Base-by-base conservation (phyloP, 2,888 invertebrate genomes). In the Leptinotarsa haldemani region DNA sequence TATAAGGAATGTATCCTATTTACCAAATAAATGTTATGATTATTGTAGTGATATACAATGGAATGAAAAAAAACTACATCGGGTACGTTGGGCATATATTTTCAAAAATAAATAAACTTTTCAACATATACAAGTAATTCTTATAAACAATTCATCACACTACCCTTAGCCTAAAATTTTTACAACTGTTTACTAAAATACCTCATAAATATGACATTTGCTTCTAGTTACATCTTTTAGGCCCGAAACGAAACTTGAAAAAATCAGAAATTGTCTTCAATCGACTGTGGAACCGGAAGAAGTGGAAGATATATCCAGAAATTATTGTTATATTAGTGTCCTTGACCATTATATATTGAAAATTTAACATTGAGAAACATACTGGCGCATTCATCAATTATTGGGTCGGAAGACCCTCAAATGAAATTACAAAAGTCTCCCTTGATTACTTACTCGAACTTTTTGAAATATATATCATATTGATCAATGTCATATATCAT, bases 91-190 rank as follows among this genome's bases (percentile, higher is more conserved):
- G 40, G 77, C 77, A 64, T 74, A 77, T 78, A 77, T 75, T 75
- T 75, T 76, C 73, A 48, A 75, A 77, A 75, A 74, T 73, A 75
- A 77, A 69, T 69, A 72, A 72, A 75, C 65, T 75, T 75, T 30
- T 77, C 74, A 81, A 80, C 79, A 77, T 77, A 81, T 77, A 77
- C 66, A 69, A 46, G 52, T 50, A 80, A 78, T 77, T 69, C 68
- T 79, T 78, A 79, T 75, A 78, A 80, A 79, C 80, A 81, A 76
- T 75, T 78, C 71, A 68, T 78, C 71, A 68, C 64, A 69, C 75
- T 73, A 76, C 69, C 40, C 71, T 73, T 64, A 48, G 67, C 47
- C 76, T 76, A 76, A 68, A 72, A 46, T 73, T 73, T 70, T 65
- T 74, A 77, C 75, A 74, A 69, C 61, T 69, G 65, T 63, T 76